Evolutionary conservation across 1,140 invertebrate species (phyloP).

Genomic region (Drosophila sturtevanti): DNA sequence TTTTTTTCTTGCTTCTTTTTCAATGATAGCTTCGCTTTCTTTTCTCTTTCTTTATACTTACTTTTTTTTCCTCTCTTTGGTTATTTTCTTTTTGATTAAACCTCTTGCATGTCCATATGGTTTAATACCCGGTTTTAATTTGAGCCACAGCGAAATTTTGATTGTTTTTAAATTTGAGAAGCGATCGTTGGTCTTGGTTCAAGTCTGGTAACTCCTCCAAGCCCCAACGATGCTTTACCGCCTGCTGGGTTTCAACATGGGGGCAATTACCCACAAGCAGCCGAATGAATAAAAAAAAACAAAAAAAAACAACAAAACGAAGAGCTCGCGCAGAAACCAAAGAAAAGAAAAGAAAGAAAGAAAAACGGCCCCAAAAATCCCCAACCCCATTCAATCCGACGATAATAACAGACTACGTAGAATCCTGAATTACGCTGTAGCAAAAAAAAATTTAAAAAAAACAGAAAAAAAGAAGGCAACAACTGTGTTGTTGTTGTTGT

Average conservation of each 20-base stretch:
- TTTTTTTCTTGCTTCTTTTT: no score
- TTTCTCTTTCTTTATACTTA: neutral
- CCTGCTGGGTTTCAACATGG: conserved; percentile 20
- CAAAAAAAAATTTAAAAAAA: conserved; percentile 26
- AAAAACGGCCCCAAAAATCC: conserved; percentile 59
- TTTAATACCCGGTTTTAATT: conserved; percentile 14
- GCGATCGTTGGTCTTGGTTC: neutral
- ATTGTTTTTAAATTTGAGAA: conserved; percentile 23
- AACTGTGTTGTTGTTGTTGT: neutral
- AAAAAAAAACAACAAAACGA: conserved; percentile 2
- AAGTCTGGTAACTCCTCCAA: conserved; percentile 4
- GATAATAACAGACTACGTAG: conserved; percentile 63
- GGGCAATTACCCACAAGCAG: conserved; percentile 38
- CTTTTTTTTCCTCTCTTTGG: neutral
- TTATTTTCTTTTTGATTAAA: neutral
- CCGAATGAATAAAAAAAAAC: conserved; percentile 56
- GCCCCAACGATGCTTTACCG: neutral
- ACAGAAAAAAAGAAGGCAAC: conserved; percentile 15
- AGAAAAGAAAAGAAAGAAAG: conserved; percentile 22
- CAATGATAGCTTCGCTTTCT: neutral
- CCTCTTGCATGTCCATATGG: conserved; percentile 6
- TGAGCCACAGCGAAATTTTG: conserved; percentile 12
- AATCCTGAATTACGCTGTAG: conserved; percentile 70
- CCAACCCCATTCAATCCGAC: conserved; percentile 28
- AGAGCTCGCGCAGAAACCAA: conserved; percentile 16